Evolutionary conservation across 2,888 invertebrate species (phyloP).

Genomic region (Zaprionus lineosus): DNA sequence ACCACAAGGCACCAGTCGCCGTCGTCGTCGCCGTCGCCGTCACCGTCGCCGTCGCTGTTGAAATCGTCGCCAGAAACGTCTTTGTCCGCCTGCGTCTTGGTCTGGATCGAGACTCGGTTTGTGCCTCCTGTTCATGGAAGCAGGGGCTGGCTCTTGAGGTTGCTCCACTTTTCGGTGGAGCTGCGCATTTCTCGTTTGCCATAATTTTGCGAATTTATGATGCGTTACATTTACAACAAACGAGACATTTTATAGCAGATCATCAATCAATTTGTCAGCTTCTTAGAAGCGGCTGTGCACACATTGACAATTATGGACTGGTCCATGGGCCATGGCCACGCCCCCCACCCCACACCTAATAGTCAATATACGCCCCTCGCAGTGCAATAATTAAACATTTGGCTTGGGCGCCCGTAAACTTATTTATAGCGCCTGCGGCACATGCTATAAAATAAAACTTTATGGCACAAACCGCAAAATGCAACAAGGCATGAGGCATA

Average conservation of each 20-base stretch:
- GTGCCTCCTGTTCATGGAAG: not conserved
- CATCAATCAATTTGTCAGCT: constrained; percentile 81
- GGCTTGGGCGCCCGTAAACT: constrained; percentile 50
- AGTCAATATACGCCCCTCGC: constrained; percentile 5
- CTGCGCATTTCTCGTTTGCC: constrained; percentile 36
- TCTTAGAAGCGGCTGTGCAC: constrained; percentile 28
- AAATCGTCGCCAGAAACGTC: too few relatives aligned
- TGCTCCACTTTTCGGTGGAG: constrained; percentile 47
- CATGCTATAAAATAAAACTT: constrained; percentile 67
- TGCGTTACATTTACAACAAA: constrained; percentile 81
- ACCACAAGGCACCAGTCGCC: constrained; percentile 1
- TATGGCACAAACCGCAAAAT: constrained; percentile 65
- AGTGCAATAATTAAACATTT: constrained; percentile 65
- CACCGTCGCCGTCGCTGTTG: too few relatives aligned
- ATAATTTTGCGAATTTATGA: constrained; percentile 80
- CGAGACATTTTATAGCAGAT: constrained; percentile 81
- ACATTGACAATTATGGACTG: constrained; percentile 62
- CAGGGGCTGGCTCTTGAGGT: too few relatives aligned
- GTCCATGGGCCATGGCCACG: not conserved
- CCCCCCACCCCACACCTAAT: constrained; percentile 17
- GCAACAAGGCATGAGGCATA: constrained; percentile 29
- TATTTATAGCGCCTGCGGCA: constrained; percentile 64
- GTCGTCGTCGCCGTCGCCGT: constrained; percentile 30
- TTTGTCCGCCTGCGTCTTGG: constrained; percentile 21
- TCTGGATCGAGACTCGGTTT: constrained; percentile 18